A percentile compares a stretch with the other conserved stretches of the same genome.
phyloP scores from a whole-genome alignment of 1,140 invertebrate species.

The Prorops nasuta region DNA sequence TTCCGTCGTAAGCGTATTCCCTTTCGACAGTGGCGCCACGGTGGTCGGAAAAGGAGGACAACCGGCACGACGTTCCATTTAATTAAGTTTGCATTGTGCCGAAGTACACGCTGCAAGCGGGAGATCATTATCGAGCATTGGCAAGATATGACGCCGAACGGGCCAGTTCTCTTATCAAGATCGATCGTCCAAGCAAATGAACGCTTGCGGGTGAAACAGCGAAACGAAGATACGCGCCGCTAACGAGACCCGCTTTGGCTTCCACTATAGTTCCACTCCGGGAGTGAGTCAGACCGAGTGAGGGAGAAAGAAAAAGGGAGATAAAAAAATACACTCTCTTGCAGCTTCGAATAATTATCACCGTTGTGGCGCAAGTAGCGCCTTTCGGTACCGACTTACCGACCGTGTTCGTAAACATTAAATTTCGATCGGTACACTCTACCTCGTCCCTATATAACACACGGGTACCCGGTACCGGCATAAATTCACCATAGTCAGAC shows the following conservation, averaged over 20 bases:
- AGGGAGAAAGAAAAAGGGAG: background rate
- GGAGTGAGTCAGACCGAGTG: too few relatives aligned
- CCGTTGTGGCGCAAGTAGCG: background rate
- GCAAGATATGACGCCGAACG: slow-evolving; percentile 35
- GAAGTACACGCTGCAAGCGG: slow-evolving; percentile 20
- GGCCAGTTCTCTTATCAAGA: slow-evolving; percentile 23
- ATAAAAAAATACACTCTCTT: background rate
- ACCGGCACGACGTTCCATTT: slow-evolving; percentile 34
- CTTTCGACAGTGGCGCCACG: background rate
- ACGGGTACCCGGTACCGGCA: too few relatives aligned
- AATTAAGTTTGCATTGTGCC: slow-evolving; percentile 47
- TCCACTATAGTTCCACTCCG: too few relatives aligned
- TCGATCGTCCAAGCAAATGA: slow-evolving; percentile 32
- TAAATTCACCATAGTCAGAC: too few relatives aligned
- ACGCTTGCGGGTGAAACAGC: slow-evolving; percentile 20
- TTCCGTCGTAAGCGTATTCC: background rate
- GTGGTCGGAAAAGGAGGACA: too few relatives aligned
- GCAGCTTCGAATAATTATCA: background rate
- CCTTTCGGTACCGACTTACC: background rate
- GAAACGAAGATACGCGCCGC: slow-evolving; percentile 9
- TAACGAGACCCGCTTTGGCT: slow-evolving; percentile 34
- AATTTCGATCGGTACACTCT: too few relatives aligned
- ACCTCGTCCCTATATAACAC: too few relatives aligned
- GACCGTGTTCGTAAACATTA: background rate
- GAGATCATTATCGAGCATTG: slow-evolving; percentile 37